phyloP scores from a whole-genome alignment of 2,888 invertebrate species.

The Buathra laborator region DNA sequence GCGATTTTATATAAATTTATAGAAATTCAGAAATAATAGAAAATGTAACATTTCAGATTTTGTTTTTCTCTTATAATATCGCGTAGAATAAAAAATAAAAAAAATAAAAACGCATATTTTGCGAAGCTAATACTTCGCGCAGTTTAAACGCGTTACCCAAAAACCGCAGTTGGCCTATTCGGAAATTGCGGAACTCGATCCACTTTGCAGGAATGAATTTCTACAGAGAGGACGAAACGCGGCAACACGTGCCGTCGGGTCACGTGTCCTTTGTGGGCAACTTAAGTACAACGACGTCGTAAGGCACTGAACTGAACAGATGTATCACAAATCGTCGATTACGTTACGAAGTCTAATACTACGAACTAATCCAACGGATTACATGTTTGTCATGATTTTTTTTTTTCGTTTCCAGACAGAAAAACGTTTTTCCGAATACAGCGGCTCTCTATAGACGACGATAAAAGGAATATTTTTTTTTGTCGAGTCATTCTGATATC shows the following conservation, averaged over 20 bases:
- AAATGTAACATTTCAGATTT: too few species aligned
- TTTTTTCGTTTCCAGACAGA: neutral
- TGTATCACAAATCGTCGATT: slow-evolving; percentile 79
- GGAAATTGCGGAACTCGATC: slow-evolving; percentile 61
- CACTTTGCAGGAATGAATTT: slow-evolving; percentile 82
- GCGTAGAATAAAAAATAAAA: too few species aligned
- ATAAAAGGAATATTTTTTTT: neutral
- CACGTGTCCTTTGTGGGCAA: slow-evolving; percentile 78
- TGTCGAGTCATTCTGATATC: neutral
- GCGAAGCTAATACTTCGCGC: too few species aligned
- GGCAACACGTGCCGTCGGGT: slow-evolving; percentile 77
- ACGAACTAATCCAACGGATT: slow-evolving; percentile 81
- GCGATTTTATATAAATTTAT: too few species aligned
- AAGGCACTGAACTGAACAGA: slow-evolving; percentile 77
- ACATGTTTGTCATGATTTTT: slow-evolving; percentile 76
- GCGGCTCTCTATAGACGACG: neutral
- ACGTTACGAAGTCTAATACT: slow-evolving; percentile 67
- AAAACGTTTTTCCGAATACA: slow-evolving; percentile 18
- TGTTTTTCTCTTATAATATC: too few species aligned
- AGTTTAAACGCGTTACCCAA: neutral
- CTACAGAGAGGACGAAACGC: slow-evolving; percentile 69
- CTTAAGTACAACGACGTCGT: slow-evolving; percentile 57
- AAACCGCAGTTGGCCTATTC: slow-evolving; percentile 15
- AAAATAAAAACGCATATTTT: neutral
- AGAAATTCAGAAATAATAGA: too few species aligned